phyloP scores from a whole-genome alignment of 1,140 invertebrate species.

The Chironomus striatipennis region DNA sequence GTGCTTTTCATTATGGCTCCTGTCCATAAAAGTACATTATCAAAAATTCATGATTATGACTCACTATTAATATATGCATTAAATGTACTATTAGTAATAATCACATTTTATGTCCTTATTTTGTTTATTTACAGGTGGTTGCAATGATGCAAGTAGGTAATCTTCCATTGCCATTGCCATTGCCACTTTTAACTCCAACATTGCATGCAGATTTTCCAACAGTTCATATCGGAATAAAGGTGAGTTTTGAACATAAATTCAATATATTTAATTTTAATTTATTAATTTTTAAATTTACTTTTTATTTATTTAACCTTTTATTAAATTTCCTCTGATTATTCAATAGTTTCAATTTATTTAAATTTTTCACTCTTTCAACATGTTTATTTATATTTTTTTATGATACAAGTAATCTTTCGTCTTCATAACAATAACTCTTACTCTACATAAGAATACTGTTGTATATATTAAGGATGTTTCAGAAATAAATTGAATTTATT shows the following conservation, averaged over 20 bases:
- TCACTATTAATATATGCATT: too few relatives aligned
- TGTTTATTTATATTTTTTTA: too few relatives aligned
- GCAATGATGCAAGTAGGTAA: constrained; percentile 3
- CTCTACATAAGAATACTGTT: too few relatives aligned
- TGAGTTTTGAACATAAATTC: background rate
- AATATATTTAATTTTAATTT: background rate
- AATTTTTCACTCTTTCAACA: too few relatives aligned
- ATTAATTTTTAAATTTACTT: background rate
- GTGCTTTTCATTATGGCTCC: background rate
- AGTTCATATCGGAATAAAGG: constrained; percentile 15
- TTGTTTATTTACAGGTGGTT: background rate
- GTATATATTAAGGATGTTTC: too few relatives aligned
- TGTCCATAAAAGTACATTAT: background rate
- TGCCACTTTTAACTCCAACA: constrained; percentile 20
- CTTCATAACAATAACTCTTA: too few relatives aligned
- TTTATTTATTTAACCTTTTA: background rate
- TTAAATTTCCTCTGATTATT: too few relatives aligned
- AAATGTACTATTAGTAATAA: background rate
- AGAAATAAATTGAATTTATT: too few relatives aligned
- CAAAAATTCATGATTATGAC: background rate
- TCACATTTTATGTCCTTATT: background rate
- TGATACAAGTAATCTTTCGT: too few relatives aligned
- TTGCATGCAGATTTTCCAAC: constrained; percentile 18
- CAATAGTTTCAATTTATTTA: too few relatives aligned
- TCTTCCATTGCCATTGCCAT: constrained; percentile 4